phyloP scores from a whole-genome alignment of 2,888 invertebrate genomes.

The Amphipyra berbera region DNA sequence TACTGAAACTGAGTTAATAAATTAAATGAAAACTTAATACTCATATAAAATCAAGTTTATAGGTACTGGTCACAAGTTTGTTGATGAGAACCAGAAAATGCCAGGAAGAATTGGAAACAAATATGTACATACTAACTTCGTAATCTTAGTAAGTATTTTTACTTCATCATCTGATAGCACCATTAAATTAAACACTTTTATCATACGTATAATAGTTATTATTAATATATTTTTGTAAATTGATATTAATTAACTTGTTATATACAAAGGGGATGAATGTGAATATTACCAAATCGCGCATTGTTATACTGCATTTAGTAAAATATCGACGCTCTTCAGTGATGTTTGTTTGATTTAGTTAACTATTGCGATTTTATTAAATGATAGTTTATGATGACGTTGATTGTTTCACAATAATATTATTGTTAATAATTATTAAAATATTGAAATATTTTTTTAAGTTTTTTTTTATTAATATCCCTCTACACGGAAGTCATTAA shows the following conservation, averaged over 20 bases:
- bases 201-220: slow-evolving; percentile 35
- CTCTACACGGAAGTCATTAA: not conserved
- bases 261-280: slow-evolving; percentile 55
- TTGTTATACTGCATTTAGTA: slow-evolving; percentile 73
- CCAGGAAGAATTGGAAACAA: too few relatives aligned
- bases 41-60: not conserved
- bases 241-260: slow-evolving; percentile 55
- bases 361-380: slow-evolving; percentile 85
- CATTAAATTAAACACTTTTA: slow-evolving; percentile 30
- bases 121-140: slow-evolving; percentile 5
- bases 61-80: too few relatives aligned
- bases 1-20: not conserved
- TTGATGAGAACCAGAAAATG: too few relatives aligned
- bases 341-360: slow-evolving; percentile 66
- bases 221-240: slow-evolving; percentile 60
- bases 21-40: not conserved
- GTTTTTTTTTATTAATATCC: slow-evolving; percentile 37
- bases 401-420: slow-evolving; percentile 85
- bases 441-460: slow-evolving; percentile 70
- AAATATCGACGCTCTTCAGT: slow-evolving; percentile 63
- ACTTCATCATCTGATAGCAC: slow-evolving; percentile 21
- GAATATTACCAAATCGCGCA: slow-evolving; percentile 79
- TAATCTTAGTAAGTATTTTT: slow-evolving; percentile 4
- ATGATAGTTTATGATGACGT: slow-evolving; percentile 87
- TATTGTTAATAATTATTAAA: slow-evolving; percentile 82